Evolutionary conservation across 2,113 vertebrate genomes (phyloP).

Genomic region (pig (Sus scrofa)): T2T-Sscrofa CM000829.6:24339501-24340000

Average conservation of each 20-base stretch:
- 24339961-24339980: neutral
- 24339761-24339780: neutral
- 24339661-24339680: neutral
- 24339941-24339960: neutral
- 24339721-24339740: neutral
- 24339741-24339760: neutral
- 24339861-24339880: neutral
- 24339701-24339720: neutral
- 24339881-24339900: neutral
- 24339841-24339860: neutral
- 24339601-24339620: neutral
- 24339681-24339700: neutral
- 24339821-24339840: neutral
- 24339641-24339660: neutral
- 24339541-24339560: neutral
- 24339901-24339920: conserved; percentile 5
- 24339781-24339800: neutral
- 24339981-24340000: neutral
- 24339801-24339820: neutral
- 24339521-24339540: neutral
- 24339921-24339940: neutral
- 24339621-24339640: neutral
- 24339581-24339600: neutral
- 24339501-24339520: neutral
- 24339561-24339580: neutral